Base-by-base conservation (phyloP, 2,888 invertebrate genomes). In the Agrochola macilenta region DNA sequence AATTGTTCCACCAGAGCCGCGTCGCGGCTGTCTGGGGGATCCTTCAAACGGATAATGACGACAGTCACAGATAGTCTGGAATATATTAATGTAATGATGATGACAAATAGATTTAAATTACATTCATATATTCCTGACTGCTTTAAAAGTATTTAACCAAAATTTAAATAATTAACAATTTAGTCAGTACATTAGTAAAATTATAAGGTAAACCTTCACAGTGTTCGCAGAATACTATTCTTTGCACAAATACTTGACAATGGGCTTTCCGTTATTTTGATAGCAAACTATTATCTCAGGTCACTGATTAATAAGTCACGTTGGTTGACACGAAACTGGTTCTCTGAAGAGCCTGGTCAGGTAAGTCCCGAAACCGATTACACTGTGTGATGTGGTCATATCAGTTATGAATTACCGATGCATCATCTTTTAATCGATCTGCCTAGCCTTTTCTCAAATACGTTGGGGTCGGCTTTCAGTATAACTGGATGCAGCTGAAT, bases 231-330 rank as follows among this genome's bases (percentile, higher is more conserved):
- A 85, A 85, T 14, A 5, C 1, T 14, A 49, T 71, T 76, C 63
- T 64, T 85, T 68, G 52, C 39, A 49, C 49, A 72, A 73, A 69
- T 39, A 70, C 68, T 76, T 72, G 14, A 54, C 43, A 57, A n/a
- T 26, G 74, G 85, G 57, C 43, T 84, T 84, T 70, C 85, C 85
- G 79, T 68, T 83, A 78, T 74, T 76, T 83, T 39, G 66, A 74
- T 46, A 5, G 79, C 11, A 61, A 79, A 78, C 63, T 75, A 60
- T 76, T 72, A 73, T 74, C 63, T 63, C 60, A 57, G 60, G 68
- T 74, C 58, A 78, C 43, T 73, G 64, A 82, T 71, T 73, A 12
- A 64, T 61, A 52, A 58, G 75, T 82, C 73, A 86, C 73, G 84
- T 71, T 68, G 9, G 4, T 57, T n/a, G n/a, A 57, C 57, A 57